Evolutionary conservation across 2,113 vertebrate genomes (phyloP), one percentile per base, ranked within the genome.

Genomic region (Rhinogobius similis): DNA sequence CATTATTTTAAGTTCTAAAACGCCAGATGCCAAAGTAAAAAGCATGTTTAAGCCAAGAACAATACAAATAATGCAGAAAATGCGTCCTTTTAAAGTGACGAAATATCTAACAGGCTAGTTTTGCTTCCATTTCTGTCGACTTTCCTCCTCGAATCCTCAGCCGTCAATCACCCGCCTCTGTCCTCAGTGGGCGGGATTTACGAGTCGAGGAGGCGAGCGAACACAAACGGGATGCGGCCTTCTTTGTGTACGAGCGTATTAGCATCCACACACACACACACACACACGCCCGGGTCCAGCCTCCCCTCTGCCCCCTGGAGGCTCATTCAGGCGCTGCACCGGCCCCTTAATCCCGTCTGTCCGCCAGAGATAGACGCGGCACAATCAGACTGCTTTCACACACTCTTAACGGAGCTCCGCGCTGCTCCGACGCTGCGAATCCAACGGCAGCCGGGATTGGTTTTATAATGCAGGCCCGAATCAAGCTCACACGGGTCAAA

Each of bases 311-410:
- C 67, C 81, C 78, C 79, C 88, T 76, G 71, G 83, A 86, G 87
- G 87, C 87, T 88, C 83, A 83, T 88, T 85, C 85, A 82, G 84
- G 83, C 78, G 75, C 86, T 82, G 77, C 86, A 79, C 83, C 85
- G 68, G 79, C 81, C 81, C 81, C 87, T 89, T 89, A 91, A 90
- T 29, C 89, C 90, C 83, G 87, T 78, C 89, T 90, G 90, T 89
- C 88, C 84, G 77, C 76, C 79, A 83, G 82, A 90, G 90, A 91
- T 91, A 91, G 87, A 83, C 27, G 83, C 85, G 87, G 87, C 89
- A 89, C 90, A 91, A 89, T 89, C 89, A 87, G 79, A 10, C 80
- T 72, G 84, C 86, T 89, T 90, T 90, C 88, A 89, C 86, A 86
- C 78, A 83, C 90, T 84, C 89, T 89, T 90, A 88, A 78, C 84